Evolutionary conservation across 2,113 vertebrate genomes (phyloP).

Genomic region (Redunca redunca): DNA sequence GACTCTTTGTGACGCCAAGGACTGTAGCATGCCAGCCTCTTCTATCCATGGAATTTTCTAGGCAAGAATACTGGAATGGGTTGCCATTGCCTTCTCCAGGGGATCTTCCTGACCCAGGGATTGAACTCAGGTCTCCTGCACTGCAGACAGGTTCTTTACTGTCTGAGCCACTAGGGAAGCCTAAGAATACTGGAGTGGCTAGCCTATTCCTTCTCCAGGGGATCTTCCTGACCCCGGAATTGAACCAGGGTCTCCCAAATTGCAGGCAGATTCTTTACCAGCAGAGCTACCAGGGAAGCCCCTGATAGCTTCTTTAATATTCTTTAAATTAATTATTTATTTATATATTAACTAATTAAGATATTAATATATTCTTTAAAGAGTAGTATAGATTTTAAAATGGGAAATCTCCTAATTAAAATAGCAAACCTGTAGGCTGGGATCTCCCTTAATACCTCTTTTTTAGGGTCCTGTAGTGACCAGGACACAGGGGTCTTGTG

Average conservation of each 20-base stretch:
- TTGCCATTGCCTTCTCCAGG: neutral
- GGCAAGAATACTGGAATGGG: neutral
- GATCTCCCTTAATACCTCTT: neutral
- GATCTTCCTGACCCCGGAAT: neutral
- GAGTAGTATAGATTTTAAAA: neutral
- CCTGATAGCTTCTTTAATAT: neutral
- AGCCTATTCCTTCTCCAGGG: neutral
- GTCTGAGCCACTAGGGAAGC: neutral
- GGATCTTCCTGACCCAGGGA: neutral
- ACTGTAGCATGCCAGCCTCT: neutral
- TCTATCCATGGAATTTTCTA: neutral
- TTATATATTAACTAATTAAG: neutral
- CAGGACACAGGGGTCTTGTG: neutral
- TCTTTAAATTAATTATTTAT: neutral
- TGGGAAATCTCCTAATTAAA: neutral
- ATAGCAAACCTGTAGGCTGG: neutral
- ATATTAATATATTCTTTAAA: neutral
- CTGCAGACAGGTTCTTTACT: neutral
- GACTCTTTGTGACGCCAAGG: neutral
- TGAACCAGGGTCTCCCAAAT: fast-evolving
- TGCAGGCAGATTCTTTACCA: neutral
- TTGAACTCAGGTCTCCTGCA: neutral
- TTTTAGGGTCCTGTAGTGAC: neutral
- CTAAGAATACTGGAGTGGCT: neutral
- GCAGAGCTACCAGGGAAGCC: neutral